Percentiles rank a stretch among this genome's conserved stretches.
Evolutionary conservation across 2,888 invertebrate genomes (phyloP).

Genomic region (Ormyrus rosae): DNA sequence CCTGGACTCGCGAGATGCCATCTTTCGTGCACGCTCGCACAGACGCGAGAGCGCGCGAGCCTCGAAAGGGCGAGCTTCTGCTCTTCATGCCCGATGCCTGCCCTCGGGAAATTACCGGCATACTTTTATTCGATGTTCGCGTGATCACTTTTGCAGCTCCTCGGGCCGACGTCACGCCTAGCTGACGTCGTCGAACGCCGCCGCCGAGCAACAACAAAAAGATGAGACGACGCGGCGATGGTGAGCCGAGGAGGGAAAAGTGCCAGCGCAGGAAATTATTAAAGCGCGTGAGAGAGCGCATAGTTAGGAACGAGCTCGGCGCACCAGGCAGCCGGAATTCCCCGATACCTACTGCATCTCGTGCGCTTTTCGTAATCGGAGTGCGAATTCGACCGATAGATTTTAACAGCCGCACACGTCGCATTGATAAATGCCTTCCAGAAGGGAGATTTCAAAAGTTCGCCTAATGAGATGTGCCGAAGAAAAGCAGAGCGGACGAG

Average conservation of each 20-base stretch:
- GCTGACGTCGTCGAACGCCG: constrained; percentile 56
- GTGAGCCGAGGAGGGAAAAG: constrained; percentile 42
- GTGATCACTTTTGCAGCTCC: constrained; percentile 63
- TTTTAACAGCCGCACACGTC: too few species aligned
- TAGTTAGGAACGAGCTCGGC: constrained; percentile 20
- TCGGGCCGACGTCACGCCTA: constrained; percentile 61
- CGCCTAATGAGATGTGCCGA: constrained; percentile 4
- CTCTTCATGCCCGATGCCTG: constrained; percentile 35
- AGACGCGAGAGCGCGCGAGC: constrained; percentile 56
- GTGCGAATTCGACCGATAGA: background rate
- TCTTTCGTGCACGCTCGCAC: constrained; percentile 59
- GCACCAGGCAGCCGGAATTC: constrained; percentile 28
- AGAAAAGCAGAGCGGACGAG: background rate
- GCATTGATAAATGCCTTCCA: too few species aligned
- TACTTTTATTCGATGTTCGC: constrained; percentile 61
- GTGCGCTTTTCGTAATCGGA: background rate
- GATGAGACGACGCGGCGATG: constrained; percentile 39
- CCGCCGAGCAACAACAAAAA: constrained; percentile 32
- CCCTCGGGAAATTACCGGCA: constrained; percentile 61
- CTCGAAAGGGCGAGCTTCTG: constrained; percentile 13
- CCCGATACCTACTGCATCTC: constrained; percentile 44
- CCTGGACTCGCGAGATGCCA: constrained; percentile 62
- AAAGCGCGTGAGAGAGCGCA: constrained; percentile 55
- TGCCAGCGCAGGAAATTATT: constrained; percentile 58
- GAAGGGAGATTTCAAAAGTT: too few species aligned